phyloP scores from a whole-genome alignment of 37 sponge, comb jelly and placozoan genomes.

The Ephydatia muelleri region DNA sequence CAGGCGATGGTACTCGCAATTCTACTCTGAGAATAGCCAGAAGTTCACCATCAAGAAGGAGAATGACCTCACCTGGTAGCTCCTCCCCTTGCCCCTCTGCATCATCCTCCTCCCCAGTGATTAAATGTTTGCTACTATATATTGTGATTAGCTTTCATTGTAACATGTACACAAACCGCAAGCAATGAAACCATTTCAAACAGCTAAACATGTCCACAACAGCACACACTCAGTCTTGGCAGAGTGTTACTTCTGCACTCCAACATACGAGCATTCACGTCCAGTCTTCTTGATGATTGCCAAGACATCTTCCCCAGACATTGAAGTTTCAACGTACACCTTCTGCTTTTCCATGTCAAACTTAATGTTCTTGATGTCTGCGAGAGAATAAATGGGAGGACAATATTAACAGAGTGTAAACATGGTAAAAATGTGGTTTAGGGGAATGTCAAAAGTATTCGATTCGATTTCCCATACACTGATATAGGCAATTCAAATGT shows the following conservation, averaged over 20 bases:
- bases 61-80: slow-evolving; percentile 19
- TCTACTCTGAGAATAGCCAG: slow-evolving; percentile 63
- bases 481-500: too few species aligned
- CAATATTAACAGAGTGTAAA: background rate
- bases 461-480: too few species aligned
- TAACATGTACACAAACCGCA: background rate
- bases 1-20: slow-evolving; percentile 59
- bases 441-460: background rate
- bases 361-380: slow-evolving; percentile 56
- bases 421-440: background rate
- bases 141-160: background rate
- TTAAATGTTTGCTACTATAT: too few species aligned
- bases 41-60: slow-evolving; percentile 8
- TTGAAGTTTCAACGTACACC: slow-evolving; percentile 72
- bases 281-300: slow-evolving; percentile 86
- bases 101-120: background rate
- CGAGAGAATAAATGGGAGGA: background rate
- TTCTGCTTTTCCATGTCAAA: slow-evolving; percentile 83
- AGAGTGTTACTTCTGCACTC: slow-evolving; percentile 30
- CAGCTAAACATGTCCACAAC: too few species aligned
- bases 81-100: background rate
- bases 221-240: background rate
- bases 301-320: slow-evolving; percentile 71
- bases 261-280: slow-evolving; percentile 78
- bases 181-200: too few species aligned